phyloP scores from a whole-genome alignment of 2,888 invertebrate species.

The Apotomis turbidana region DNA sequence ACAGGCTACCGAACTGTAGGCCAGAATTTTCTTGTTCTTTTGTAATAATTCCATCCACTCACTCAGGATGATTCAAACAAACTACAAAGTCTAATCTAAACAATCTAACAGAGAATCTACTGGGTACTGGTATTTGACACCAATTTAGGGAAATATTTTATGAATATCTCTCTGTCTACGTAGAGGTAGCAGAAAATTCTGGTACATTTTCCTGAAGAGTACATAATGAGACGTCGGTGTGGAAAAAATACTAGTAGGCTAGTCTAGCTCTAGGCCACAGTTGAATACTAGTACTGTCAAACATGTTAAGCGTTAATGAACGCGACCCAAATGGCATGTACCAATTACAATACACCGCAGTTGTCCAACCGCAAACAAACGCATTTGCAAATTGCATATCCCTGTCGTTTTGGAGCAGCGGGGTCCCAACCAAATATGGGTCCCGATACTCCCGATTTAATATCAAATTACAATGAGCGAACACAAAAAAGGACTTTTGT shows the following conservation, averaged over 20 bases:
- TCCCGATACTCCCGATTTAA: constrained; percentile 22
- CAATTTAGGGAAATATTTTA: no score
- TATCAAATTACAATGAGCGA: constrained; percentile 38
- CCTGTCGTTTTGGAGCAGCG: constrained; percentile 48
- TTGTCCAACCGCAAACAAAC: constrained; percentile 33
- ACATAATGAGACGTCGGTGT: background rate
- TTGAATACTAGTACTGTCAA: background rate
- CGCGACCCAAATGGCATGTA: constrained; percentile 23
- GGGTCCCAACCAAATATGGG: constrained; percentile 32
- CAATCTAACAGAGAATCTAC: no score
- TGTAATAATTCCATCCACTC: no score
- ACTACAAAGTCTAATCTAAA: no score
- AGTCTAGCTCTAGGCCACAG: background rate
- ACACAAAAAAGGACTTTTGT: constrained; percentile 40
- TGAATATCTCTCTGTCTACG: no score
- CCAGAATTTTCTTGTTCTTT: no score
- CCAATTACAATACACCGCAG: constrained; percentile 38
- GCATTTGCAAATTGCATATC: constrained; percentile 55
- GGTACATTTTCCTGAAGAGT: background rate
- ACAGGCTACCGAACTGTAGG: no score
- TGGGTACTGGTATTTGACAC: no score
- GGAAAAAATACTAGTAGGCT: background rate
- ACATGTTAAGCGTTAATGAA: constrained; percentile 25
- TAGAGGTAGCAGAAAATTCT: no score
- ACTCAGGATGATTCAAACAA: no score